Evolutionary conservation across 2,797 vertebrate species (phyloP).

Genomic region (Sparidentex hasta): DNA sequence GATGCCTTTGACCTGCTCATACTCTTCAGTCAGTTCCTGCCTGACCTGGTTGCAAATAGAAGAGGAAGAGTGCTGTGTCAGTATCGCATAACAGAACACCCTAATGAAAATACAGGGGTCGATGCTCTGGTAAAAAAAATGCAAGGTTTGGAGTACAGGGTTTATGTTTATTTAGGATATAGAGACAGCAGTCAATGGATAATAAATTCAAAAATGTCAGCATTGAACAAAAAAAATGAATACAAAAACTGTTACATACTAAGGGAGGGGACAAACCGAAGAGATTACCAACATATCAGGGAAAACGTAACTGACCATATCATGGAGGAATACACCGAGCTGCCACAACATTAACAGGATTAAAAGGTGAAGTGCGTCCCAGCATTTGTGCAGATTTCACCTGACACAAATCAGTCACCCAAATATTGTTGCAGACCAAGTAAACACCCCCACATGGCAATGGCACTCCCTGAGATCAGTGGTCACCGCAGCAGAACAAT

Average conservation of each 20-base stretch:
- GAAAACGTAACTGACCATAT: neutral
- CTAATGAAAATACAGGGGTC: neutral
- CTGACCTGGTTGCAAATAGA: slow-evolving; percentile 84
- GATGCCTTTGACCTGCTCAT: slow-evolving; percentile 95
- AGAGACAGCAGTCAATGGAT: neutral
- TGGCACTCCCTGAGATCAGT: no score
- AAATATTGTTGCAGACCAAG: no score
- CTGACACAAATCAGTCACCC: no score
- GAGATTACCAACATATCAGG: neutral
- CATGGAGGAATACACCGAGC: no score
- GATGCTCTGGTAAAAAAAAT: neutral
- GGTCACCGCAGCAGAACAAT: no score
- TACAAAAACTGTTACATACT: neutral
- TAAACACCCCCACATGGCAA: no score
- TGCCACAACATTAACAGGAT: no score
- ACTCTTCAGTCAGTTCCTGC: slow-evolving; percentile 94
- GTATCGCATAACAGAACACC: neutral
- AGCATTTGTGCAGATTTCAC: no score
- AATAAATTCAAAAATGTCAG: neutral
- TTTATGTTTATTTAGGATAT: neutral
- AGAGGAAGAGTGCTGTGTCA: neutral
- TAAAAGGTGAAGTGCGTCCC: no score
- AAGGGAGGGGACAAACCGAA: neutral
- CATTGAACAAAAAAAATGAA: neutral
- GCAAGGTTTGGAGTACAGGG: neutral